phyloP scores from a whole-genome alignment of 1,140 invertebrate species.

The Anastatus disparis region DNA sequence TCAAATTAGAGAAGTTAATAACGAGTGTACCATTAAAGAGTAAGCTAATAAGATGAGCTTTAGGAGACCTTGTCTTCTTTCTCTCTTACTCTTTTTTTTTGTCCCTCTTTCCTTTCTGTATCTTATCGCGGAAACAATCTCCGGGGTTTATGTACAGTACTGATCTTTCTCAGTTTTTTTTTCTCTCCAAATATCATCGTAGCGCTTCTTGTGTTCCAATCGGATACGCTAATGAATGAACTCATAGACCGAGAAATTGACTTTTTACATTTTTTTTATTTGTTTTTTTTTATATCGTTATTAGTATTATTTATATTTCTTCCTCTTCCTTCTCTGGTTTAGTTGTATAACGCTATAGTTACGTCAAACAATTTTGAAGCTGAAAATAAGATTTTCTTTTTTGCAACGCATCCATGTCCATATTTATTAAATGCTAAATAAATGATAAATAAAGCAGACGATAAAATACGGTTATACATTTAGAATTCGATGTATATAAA shows the following conservation, averaged over 20 bases:
- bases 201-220: neutral
- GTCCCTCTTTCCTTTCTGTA: too few species aligned
- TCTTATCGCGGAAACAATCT: conserved; percentile 24
- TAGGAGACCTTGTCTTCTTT: neutral
- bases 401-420: neutral
- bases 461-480: neutral
- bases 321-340: neutral
- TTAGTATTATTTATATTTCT: too few species aligned
- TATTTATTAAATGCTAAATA: conserved; percentile 16
- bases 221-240: neutral
- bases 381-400: too few species aligned
- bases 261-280: neutral
- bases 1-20: conserved; percentile 31
- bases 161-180: neutral
- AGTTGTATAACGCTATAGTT: too few species aligned
- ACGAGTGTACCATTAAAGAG: conserved; percentile 15
- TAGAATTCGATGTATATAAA: neutral
- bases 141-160: neutral
- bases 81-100: too few species aligned
- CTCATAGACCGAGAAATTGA: neutral
- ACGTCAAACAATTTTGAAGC: too few species aligned
- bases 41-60: conserved; percentile 1
- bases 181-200: too few species aligned
- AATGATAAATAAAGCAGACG: neutral
- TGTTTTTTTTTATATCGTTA: too few species aligned